phyloP scores from a whole-genome alignment of 35 echinoderm and acorn worm species.

The Acanthaster planci region DNA sequence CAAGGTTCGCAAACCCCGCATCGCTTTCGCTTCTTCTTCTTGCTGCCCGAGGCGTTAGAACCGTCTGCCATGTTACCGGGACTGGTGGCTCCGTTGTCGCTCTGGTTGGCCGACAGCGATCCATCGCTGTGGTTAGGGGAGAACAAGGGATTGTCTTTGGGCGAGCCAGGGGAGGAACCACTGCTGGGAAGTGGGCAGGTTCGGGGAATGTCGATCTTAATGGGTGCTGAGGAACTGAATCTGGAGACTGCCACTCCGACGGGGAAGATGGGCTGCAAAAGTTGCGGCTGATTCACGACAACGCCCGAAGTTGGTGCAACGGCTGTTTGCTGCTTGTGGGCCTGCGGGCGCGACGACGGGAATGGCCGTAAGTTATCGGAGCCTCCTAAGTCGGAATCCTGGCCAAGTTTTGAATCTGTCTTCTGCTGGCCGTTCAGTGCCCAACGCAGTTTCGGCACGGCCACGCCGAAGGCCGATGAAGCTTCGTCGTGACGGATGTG shows the following conservation, averaged over 20 bases:
- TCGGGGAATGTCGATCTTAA: slow-evolving; percentile 53
- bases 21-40: slow-evolving; percentile 97
- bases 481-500: neutral
- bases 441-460: slow-evolving; percentile 29
- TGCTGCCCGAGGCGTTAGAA: slow-evolving; percentile 31
- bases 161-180: slow-evolving; percentile 47
- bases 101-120: slow-evolving; percentile 71
- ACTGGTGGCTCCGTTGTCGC: slow-evolving; percentile 75
- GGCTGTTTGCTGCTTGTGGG: neutral
- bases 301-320: neutral
- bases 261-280: slow-evolving; percentile 16
- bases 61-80: slow-evolving; percentile 38
- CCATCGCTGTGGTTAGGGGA: slow-evolving; percentile 66
- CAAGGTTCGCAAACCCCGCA: slow-evolving; percentile 90
- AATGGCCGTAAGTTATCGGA: neutral
- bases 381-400: neutral
- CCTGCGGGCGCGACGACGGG: neutral
- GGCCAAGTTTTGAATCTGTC: neutral
- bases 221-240: slow-evolving; percentile 12
- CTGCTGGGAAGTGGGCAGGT: slow-evolving; percentile 24
- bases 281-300: neutral
- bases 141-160: slow-evolving; percentile 52
- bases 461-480: neutral
- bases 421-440: slow-evolving; percentile 15
- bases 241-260: neutral